These are phyloP conservation scores for Ammospiza caudacuta DNA, from an alignment of 2,113 vertebrate species.

Conservation along the genomic window DNA sequence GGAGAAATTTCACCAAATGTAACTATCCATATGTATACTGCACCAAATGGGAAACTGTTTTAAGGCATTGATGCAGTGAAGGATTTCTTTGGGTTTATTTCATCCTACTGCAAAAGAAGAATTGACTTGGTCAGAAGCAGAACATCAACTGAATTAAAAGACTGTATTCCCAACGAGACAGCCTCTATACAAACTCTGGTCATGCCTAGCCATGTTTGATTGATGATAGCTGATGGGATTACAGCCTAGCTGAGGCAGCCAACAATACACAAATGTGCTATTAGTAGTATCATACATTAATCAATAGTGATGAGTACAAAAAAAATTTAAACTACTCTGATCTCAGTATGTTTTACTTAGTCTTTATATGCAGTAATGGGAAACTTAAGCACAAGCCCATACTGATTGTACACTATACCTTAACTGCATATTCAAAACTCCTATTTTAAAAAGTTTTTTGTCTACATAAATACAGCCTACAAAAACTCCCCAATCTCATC, in stretches of 20 bases:
- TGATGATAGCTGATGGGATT: not conserved
- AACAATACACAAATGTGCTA: not conserved
- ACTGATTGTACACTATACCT: not conserved
- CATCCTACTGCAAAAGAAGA: not conserved
- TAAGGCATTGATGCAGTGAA: not conserved
- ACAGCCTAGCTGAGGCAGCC: not conserved
- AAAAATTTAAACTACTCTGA: not conserved
- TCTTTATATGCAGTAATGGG: not conserved
- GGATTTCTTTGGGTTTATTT: not conserved
- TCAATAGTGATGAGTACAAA: not conserved
- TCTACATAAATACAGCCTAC: not conserved
- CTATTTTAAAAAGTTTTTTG: not conserved
- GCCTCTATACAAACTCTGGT: not conserved
- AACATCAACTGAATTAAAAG: not conserved
- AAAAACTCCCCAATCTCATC: not conserved
- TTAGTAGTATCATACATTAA: slow-evolving; percentile 5
- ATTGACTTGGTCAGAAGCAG: not conserved
- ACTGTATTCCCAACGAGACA: not conserved
- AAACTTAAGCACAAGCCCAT: not conserved
- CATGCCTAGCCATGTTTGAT: not conserved
- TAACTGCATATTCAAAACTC: not conserved
- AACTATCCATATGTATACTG: not conserved
- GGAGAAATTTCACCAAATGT: not conserved
- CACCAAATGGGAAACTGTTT: not conserved
- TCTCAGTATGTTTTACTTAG: not conserved